Evolutionary conservation across 2,113 vertebrate genomes (phyloP).

Genomic region (Mormyrus iriodes): DNA sequence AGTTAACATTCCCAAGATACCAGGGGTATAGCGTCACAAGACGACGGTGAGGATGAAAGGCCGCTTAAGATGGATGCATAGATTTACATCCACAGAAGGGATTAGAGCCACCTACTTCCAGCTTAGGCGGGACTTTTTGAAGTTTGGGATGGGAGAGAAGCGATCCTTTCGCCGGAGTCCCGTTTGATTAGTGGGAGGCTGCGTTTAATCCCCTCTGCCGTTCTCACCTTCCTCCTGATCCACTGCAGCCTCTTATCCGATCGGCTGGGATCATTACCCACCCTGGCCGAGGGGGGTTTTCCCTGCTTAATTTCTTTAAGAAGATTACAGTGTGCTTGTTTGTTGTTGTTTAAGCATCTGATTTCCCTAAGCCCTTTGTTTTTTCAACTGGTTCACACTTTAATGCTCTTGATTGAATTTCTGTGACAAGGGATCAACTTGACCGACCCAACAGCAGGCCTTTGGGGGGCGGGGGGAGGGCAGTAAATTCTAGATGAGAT

Average conservation of each 20-base stretch:
- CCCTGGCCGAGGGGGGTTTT: constrained; percentile 52
- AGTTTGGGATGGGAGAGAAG: constrained; percentile 50
- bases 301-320: constrained; percentile 81
- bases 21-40: constrained; percentile 12
- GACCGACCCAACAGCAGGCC: constrained; percentile 57
- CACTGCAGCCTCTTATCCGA: constrained; percentile 63
- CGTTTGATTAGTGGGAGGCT: constrained; percentile 59
- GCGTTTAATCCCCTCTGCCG: constrained; percentile 63
- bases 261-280: constrained; percentile 61
- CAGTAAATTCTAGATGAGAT: not conserved
- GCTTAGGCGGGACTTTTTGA: constrained; percentile 49
- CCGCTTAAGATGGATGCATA: constrained; percentile 46
- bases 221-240: constrained; percentile 68
- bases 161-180: constrained; percentile 60
- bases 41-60: constrained; percentile 26
- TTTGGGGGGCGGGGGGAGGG: not conserved
- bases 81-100: constrained; percentile 55
- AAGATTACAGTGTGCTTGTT: constrained; percentile 78
- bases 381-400: constrained; percentile 74
- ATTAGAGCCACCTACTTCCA: constrained; percentile 51
- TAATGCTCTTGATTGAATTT: constrained; percentile 79
- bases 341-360: constrained; percentile 79
- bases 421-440: constrained; percentile 59
- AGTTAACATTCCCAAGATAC: constrained; percentile 26
- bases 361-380: constrained; percentile 82